Evolutionary conservation across 2,888 invertebrate genomes (phyloP).

Genomic region (Pollenia griseotomentosa): DNA sequence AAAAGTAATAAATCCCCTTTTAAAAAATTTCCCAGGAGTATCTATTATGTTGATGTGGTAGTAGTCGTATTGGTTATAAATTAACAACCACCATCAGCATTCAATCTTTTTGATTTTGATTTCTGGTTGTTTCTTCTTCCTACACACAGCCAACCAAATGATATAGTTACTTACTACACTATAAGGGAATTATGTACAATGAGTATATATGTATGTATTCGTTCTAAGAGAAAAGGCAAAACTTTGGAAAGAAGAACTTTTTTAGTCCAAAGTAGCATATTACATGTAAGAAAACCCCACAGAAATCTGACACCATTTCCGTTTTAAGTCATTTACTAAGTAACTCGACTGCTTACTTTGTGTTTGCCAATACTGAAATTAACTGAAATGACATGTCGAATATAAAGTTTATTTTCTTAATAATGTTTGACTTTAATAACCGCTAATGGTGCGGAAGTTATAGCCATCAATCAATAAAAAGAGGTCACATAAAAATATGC

Average conservation of each 20-base stretch:
- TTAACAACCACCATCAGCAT: constrained; percentile 36
- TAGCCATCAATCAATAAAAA: constrained; percentile 59
- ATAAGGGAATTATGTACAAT: constrained; percentile 9
- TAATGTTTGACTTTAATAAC: constrained; percentile 43
- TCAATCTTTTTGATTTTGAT: constrained; percentile 8
- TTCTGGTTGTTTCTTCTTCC: constrained; percentile 7
- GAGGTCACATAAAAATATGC: constrained; percentile 43
- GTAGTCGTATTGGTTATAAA: constrained; percentile 31
- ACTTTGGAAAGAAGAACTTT: constrained; percentile 15
- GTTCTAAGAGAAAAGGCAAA: constrained; percentile 1
- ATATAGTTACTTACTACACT: neutral
- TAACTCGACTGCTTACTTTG: constrained; percentile 45
- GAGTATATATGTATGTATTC: neutral
- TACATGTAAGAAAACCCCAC: constrained; percentile 55
- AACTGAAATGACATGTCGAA: constrained; percentile 28
- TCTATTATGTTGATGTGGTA: constrained; percentile 13
- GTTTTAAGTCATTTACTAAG: constrained; percentile 53
- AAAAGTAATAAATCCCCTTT: constrained; percentile 3
- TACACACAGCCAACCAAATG: constrained; percentile 2
- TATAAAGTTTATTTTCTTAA: neutral
- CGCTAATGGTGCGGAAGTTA: constrained; percentile 58
- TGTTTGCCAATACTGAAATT: neutral
- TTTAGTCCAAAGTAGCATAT: constrained; percentile 20
- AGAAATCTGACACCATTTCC: constrained; percentile 71
- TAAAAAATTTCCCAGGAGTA: constrained; percentile 56